Evolutionary conservation across 2,888 invertebrate species (phyloP), one percentile per base, ranked within the genome.

Genomic region (Chironomus riparius): DNA sequence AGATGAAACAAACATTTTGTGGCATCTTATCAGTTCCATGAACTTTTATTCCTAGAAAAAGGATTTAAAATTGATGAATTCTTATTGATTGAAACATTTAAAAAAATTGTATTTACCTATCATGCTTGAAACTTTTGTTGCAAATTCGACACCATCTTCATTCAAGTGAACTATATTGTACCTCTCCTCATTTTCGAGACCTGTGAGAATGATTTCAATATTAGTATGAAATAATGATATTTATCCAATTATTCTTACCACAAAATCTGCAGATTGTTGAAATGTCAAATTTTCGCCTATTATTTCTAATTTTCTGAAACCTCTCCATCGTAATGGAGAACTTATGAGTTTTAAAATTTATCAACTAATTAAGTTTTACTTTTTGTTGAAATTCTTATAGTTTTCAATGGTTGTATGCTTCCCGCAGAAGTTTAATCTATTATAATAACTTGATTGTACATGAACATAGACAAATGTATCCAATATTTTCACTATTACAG

Each of bases 1-100:
- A 89, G 12, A 87, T 79, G 78, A 86, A 86, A 78, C 88, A 89
- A 76, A 88, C 87, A 12, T 87, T 83, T 0, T 88, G 88, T 0
- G 88, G 88, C 88, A 89, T 88, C 80, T 86, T 86, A 78, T 89
- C 88, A 5, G 13, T n/a, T 13, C 38, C 24, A 21, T 47, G 13
- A 22, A 74, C 74, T 3, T 48, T n/a, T 10, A 74, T 68, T 12
- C 68, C 74, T 68, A 10, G 4, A 56, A 74, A 38, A 72, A 28
- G 28, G 3, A 28, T 28, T 4, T 5, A 1, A 56, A 56, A 6
- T 18, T 61, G 1, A 4, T 3, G 5, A 48, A 13, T 28, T 61
- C 18, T 1, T n/a, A 13, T 28, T 71, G 15, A 48, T 47, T 47
- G 7, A 6, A 56, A 18, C 7, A 15, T 50, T 65, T 22, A 13